Conservation (phyloP, 2,113 vertebrate species). For the Thunnus maccoyii region DNA sequence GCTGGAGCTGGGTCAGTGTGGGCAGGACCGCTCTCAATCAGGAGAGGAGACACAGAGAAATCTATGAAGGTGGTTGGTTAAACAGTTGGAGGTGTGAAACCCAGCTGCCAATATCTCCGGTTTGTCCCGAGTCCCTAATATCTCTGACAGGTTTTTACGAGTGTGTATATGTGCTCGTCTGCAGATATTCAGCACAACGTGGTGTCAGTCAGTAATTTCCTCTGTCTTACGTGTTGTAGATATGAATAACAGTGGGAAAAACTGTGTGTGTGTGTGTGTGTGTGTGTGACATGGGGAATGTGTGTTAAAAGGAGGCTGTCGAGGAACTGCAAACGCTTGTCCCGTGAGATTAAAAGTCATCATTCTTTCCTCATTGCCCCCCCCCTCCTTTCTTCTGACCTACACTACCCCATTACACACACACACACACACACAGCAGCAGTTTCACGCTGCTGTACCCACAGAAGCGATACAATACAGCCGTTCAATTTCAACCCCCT, state of each 20-base stretch:
- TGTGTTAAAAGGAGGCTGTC: slow-evolving; percentile 13
- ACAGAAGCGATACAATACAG: slow-evolving; percentile 9
- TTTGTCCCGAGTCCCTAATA: background rate
- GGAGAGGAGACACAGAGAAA: background rate
- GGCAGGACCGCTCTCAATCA: slow-evolving; percentile 37
- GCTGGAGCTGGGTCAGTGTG: slow-evolving; percentile 5
- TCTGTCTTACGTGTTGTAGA: slow-evolving; percentile 20
- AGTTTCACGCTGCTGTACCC: slow-evolving; percentile 23
- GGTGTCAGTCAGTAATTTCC: slow-evolving; percentile 49
- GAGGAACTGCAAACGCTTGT: slow-evolving; percentile 41
- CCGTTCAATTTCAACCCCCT: slow-evolving; percentile 16
- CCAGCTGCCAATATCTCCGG: background rate
- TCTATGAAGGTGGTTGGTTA: background rate
- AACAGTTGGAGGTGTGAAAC: slow-evolving; percentile 1
- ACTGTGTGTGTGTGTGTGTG: background rate
- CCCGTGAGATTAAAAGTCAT: slow-evolving; percentile 59
- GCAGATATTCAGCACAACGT: background rate
- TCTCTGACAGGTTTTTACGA: background rate
- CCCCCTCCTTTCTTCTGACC: slow-evolving; percentile 35
- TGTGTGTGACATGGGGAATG: background rate
- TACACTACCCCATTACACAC: slow-evolving; percentile 3
- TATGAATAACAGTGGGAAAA: slow-evolving; percentile 8
- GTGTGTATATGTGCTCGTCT: background rate
- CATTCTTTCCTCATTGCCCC: slow-evolving; percentile 27
- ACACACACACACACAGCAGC: slow-evolving; percentile 17